Percentiles rank a stretch among this genome's conserved stretches.
Evolutionary conservation across 2,888 invertebrate species (phyloP).

Genomic region (Chrysolina haemoptera): DNA sequence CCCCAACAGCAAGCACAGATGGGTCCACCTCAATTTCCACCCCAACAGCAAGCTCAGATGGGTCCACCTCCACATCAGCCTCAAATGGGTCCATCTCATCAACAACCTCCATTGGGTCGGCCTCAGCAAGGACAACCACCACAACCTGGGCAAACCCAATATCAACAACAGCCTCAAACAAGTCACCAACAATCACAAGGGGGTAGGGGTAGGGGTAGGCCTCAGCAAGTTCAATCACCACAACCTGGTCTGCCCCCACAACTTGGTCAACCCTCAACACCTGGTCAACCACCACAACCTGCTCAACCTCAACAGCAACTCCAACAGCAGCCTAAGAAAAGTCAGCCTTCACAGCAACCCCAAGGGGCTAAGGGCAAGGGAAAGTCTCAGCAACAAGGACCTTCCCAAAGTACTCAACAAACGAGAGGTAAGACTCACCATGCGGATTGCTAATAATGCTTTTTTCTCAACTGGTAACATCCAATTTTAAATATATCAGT

Average conservation of each 20-base stretch:
- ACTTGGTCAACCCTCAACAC: slow-evolving; percentile 24
- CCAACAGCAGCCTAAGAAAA: slow-evolving; percentile 13
- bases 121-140: slow-evolving; percentile 27
- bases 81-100: neutral
- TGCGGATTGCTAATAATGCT: too few relatives aligned
- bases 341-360: slow-evolving; percentile 34
- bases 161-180: slow-evolving; percentile 36
- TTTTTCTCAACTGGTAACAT: too few relatives aligned
- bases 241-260: slow-evolving; percentile 34
- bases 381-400: neutral
- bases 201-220: neutral
- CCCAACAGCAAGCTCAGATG: neutral
- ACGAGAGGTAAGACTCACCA: neutral
- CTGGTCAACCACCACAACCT: slow-evolving; percentile 3
- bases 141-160: slow-evolving; percentile 28
- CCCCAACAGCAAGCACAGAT: slow-evolving; percentile 21
- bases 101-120: neutral
- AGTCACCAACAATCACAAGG: slow-evolving; percentile 30
- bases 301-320: neutral
- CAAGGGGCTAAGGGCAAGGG: slow-evolving; percentile 15
- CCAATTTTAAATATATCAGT: too few relatives aligned
- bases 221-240: neutral
- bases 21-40: neutral
- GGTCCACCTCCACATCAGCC: slow-evolving; percentile 27
- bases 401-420: neutral